Percentiles rank a stretch among this genome's conserved stretches.
phyloP scores from a whole-genome alignment of 2,888 invertebrate species.

The Patella depressa region DNA sequence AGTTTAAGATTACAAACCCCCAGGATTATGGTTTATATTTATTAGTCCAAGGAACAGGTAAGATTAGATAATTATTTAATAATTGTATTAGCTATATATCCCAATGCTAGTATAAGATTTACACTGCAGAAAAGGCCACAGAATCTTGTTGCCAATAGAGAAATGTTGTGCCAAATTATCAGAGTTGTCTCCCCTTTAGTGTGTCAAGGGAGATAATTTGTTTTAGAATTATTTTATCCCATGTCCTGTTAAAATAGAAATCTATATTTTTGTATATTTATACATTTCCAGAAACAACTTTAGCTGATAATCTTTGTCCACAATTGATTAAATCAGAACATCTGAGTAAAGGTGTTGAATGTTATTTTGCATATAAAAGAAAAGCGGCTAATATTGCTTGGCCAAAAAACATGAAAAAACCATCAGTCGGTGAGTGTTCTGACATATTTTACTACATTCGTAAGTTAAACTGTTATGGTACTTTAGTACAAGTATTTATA shows the following conservation, averaged over 20 bases:
- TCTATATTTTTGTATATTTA: too few species aligned
- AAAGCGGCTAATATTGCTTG: slow-evolving; percentile 97
- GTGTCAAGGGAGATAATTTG: too few species aligned
- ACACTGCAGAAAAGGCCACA: neutral
- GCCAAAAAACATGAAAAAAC: slow-evolving; percentile 75
- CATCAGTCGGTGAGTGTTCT: slow-evolving; percentile 7
- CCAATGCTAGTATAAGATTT: neutral
- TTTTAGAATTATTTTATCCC: too few species aligned
- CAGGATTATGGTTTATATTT: slow-evolving; percentile 95
- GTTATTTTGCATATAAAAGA: slow-evolving; percentile 93
- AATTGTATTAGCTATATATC: neutral
- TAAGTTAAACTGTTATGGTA: too few species aligned
- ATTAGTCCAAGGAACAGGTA: slow-evolving; percentile 90
- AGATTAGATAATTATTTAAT: neutral
- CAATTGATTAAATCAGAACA: slow-evolving; percentile 84
- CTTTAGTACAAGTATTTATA: too few species aligned
- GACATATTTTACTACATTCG: too few species aligned
- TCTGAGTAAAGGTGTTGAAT: slow-evolving; percentile 79
- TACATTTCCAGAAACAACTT: slow-evolving; percentile 83
- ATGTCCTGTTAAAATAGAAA: too few species aligned
- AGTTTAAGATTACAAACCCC: slow-evolving; percentile 94
- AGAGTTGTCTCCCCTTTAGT: too few species aligned
- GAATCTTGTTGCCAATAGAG: too few species aligned
- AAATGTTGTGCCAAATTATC: too few species aligned
- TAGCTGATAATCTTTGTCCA: slow-evolving; percentile 90